These are phyloP conservation scores for Piezodorus guildinii DNA, from an alignment of 1,140 invertebrate species.

Conservation along the genomic window DNA sequence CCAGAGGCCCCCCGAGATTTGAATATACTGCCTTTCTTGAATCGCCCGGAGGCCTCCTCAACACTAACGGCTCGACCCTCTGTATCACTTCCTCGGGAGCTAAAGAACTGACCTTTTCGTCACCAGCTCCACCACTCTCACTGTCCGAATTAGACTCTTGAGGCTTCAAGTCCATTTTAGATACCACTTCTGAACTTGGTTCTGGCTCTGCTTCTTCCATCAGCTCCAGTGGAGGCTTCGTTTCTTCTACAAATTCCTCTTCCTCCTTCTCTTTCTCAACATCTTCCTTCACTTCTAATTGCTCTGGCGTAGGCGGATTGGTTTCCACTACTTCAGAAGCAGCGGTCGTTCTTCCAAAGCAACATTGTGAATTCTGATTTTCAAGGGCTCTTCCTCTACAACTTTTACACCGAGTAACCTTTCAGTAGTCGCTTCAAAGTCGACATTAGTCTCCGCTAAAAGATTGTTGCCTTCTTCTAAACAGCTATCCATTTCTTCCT, in stretches of 20 bases:
- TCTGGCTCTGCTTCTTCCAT: neutral
- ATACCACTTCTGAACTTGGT: constrained; percentile 8
- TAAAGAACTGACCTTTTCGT: constrained; percentile 9
- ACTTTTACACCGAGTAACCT: too few relatives aligned
- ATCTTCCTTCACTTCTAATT: constrained; percentile 23
- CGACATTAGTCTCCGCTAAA: constrained; percentile 17
- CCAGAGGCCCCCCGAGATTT: constrained; percentile 65
- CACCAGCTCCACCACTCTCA: constrained; percentile 19
- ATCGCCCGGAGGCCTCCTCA: constrained; percentile 15
- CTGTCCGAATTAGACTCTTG: constrained; percentile 22
- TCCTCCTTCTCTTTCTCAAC: constrained; percentile 18
- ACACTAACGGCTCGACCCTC: constrained; percentile 12
- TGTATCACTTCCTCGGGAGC: constrained; percentile 17
- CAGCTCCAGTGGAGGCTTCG: constrained; percentile 17
- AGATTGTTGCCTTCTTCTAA: neutral
- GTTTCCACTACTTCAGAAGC: neutral
- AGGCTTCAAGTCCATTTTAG: too few relatives aligned
- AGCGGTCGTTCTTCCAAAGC: constrained; percentile 27
- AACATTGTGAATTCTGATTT: neutral
- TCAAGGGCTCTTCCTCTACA: too few relatives aligned
- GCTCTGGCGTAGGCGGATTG: neutral
- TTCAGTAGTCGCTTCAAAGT: neutral
- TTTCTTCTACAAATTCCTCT: constrained; percentile 26
- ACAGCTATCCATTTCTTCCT: neutral
- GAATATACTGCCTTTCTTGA: constrained; percentile 65